Evolutionary conservation across 2,888 invertebrate species (phyloP), one percentile per base, ranked within the genome.

Genomic region (Drosophila kambysellisi): DNA sequence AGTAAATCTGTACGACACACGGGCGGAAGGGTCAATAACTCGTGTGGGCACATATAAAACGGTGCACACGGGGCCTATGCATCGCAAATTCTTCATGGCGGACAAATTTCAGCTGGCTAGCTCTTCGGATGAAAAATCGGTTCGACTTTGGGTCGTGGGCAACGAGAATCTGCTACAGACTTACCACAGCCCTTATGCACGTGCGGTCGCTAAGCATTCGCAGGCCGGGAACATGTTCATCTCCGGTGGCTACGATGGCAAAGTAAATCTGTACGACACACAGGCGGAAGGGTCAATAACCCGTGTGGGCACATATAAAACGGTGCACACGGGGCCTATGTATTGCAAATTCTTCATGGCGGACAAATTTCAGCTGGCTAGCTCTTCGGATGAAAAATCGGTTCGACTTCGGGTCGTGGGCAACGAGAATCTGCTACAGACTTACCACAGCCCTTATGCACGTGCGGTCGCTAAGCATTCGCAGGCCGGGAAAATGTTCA

Each of bases 191-290:
- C 98, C 98, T 92, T 98, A 98, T 92, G 94, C 98, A 6, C 94
- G 98, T 89, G 96, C 97, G 60, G 98, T 98, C 33, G 96, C 96
- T 20, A 94, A 96, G 4, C 97, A 96, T 91, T 96, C 96, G 9
- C 95, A 96, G 30, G 95, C 96, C 2, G 94, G 96, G 20, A 96
- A 97, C 90, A 95, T 97, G 48, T 94, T 98, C 58, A 90, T 97
- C 60, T 97, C 98, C 0, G 98, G 98, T 37, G 96, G 97, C 41
- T 99, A 99, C 92, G 99, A 99, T 92, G 96, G 97, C 88, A 95
- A 95, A 63, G 95, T 98, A 0, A 97, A 97, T 92, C 94, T 99
- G 93, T 99, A 97, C 94, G 99, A 99, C 92, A 95, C 95, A 1
- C 94, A 99, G 88, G 95, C 95, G 2, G 94, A 95, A 78, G 94